Evolutionary conservation across 2,113 vertebrate species (phyloP).

Genomic region (Murina feae): DNA sequence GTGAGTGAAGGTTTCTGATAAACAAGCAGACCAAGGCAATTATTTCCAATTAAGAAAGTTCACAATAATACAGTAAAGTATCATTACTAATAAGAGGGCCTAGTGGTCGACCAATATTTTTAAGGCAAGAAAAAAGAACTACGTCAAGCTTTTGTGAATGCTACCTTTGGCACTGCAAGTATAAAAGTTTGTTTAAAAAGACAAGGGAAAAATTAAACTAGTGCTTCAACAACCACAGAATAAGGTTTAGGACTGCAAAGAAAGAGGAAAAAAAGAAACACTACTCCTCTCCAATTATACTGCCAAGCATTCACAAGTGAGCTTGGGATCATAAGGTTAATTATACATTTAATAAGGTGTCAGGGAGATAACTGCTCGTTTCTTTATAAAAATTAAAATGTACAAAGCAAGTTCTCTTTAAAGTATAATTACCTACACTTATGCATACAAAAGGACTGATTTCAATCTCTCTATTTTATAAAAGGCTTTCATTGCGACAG

Average conservation of each 20-base stretch:
- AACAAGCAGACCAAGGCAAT: conserved; percentile 61
- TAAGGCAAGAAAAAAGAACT: conserved; percentile 10
- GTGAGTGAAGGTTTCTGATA: conserved; percentile 46
- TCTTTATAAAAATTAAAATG: conserved; percentile 97
- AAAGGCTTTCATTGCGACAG: conserved; percentile 88
- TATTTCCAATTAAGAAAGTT: conserved; percentile 61
- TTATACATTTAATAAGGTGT: conserved; percentile 95
- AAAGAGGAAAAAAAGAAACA: conserved; percentile 79
- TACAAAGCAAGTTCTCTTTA: conserved; percentile 91
- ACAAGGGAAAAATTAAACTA: conserved; percentile 79
- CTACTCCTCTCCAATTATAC: conserved; percentile 87
- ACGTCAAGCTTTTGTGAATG: conserved; percentile 38
- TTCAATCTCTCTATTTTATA: conserved; percentile 89
- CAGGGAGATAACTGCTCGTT: conserved; percentile 92
- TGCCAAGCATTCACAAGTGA: conserved; percentile 89
- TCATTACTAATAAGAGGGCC: conserved; percentile 56
- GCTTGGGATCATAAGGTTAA: conserved; percentile 92
- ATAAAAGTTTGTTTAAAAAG: conserved; percentile 83
- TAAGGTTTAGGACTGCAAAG: conserved; percentile 83
- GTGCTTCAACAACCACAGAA: conserved; percentile 81
- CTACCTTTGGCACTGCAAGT: conserved; percentile 66
- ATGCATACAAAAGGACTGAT: conserved; percentile 91
- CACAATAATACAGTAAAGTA: conserved; percentile 51
- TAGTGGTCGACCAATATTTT: conserved; percentile 50
- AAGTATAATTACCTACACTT: conserved; percentile 95